Conservation (phyloP, 2,113 vertebrate species). For the Tachuris rubrigastra region DNA sequence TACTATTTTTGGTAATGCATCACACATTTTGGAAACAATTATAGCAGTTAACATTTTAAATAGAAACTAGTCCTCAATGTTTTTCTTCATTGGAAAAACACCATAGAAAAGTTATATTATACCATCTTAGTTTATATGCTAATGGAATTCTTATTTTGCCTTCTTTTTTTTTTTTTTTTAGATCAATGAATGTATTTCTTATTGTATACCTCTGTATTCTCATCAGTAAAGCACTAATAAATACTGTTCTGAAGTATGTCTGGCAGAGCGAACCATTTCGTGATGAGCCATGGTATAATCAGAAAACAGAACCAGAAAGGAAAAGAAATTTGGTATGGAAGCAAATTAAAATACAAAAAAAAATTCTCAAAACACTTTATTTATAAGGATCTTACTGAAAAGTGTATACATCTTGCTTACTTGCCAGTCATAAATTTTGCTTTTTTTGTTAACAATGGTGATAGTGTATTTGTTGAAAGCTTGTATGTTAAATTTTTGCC, state of each 20-base stretch:
- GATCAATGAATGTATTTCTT: slow-evolving; percentile 96
- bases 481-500: neutral
- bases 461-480: neutral
- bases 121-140: neutral
- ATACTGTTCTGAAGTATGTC: slow-evolving; percentile 88
- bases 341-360: neutral
- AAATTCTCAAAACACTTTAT: neutral
- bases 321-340: slow-evolving; percentile 85
- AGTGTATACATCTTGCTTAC: neutral
- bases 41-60: neutral
- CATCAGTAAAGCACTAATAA: slow-evolving; percentile 91
- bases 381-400: neutral
- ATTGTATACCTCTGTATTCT: slow-evolving; percentile 97
- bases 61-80: neutral
- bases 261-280: slow-evolving; percentile 90
- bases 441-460: neutral
- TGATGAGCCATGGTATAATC: slow-evolving; percentile 95
- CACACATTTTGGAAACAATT: neutral
- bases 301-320: slow-evolving; percentile 85
- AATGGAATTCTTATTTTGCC: neutral
- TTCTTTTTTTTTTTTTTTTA: slow-evolving; percentile 45
- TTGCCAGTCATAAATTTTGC: neutral
- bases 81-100: neutral
- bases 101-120: neutral
- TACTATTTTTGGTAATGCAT: neutral